Base-by-base conservation (phyloP, 2,113 vertebrate species). In the Corythornis cristatus region DNA sequence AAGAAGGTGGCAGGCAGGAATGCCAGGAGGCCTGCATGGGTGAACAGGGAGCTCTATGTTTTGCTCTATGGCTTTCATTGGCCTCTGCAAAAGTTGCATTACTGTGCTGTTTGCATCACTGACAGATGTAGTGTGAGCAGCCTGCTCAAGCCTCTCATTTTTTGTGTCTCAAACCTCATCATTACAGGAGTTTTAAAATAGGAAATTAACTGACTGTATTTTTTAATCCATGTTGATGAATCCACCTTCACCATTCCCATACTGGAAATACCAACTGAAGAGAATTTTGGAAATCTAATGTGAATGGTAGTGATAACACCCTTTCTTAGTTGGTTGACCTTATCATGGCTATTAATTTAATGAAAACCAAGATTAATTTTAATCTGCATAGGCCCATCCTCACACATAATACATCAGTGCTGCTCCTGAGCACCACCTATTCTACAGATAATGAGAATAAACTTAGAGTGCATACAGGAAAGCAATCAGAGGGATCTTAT, bases 321-420 rank as follows among this genome's bases (percentile, higher is more conserved):
- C 28, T 67, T 57, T 85, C 93, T 86, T 90, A 82, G 57, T 73
- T 90, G 67, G 60, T 53, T 96, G 79, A 87, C 67, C 66, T 78
- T 90, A 71, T 92, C 78, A 84, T 43, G 56, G n/a, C 21, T 85
- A 89, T 76, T 83, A 88, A 96, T 92, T 92, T 88, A 86, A 92
- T 66, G 73, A 83, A 95, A 94, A 79, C 58, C 29, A 35, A 28
- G 74, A 79, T 93, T 93, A 93, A 40, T 33, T 94, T 92, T 81
- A 71, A 95, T 67, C 51, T 86, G 58, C 66, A 61, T 79, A 64
- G 93, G 73, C 70, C 71, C 62, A 90, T 85, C 29, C 58, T 95
- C 86, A 74, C 13, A 74, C n/a, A 65, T 66, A 75, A 79, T 73
- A 64, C 42, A 80, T 90, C 67, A 89, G 61, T 91, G 71, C 50